Conservation (phyloP, 1,140 invertebrate genomes). For the Brevipalpus yothersi region DNA sequence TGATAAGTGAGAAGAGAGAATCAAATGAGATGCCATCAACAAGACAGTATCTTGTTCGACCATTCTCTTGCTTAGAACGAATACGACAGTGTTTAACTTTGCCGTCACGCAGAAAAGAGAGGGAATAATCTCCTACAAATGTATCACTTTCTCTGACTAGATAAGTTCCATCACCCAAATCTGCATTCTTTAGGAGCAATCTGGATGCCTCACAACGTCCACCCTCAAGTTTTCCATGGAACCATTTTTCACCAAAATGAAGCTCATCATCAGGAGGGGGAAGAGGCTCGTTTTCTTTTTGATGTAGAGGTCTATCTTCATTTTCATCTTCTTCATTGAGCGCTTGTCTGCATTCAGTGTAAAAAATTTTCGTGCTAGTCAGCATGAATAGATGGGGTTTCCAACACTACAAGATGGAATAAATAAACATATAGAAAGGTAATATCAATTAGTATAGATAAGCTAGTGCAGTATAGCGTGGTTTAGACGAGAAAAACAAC, state of each 20-base stretch:
- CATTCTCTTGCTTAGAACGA: slow-evolving; percentile 57
- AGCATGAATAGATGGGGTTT: slow-evolving; percentile 86
- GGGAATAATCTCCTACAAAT: slow-evolving; percentile 81
- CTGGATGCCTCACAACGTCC: slow-evolving; percentile 45
- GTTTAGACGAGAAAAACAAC: not conserved
- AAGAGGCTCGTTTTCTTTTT: not conserved
- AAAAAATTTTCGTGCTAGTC: slow-evolving; percentile 61
- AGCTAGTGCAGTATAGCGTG: too few relatives aligned
- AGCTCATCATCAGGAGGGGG: slow-evolving; percentile 34
- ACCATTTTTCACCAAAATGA: slow-evolving; percentile 87
- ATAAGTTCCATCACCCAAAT: slow-evolving; percentile 82
- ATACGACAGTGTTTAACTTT: slow-evolving; percentile 81
- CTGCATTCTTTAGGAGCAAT: slow-evolving; percentile 43
- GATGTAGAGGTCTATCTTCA: slow-evolving; percentile 26
- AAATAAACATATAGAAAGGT: not conserved
- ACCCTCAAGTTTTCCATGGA: slow-evolving; percentile 30
- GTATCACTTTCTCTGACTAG: slow-evolving; percentile 81
- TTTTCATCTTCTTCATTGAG: slow-evolving; percentile 28
- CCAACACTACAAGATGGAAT: slow-evolving; percentile 32
- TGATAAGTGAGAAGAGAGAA: slow-evolving; percentile 72
- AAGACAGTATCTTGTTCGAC: slow-evolving; percentile 66
- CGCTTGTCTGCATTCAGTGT: slow-evolving; percentile 35
- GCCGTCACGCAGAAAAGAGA: slow-evolving; percentile 73
- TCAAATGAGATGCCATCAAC: slow-evolving; percentile 73
- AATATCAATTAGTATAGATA: not conserved